Evolutionary conservation across 2,888 invertebrate genomes (phyloP), one percentile per base, ranked within the genome.

Genomic region (Meloe dianella): DNA sequence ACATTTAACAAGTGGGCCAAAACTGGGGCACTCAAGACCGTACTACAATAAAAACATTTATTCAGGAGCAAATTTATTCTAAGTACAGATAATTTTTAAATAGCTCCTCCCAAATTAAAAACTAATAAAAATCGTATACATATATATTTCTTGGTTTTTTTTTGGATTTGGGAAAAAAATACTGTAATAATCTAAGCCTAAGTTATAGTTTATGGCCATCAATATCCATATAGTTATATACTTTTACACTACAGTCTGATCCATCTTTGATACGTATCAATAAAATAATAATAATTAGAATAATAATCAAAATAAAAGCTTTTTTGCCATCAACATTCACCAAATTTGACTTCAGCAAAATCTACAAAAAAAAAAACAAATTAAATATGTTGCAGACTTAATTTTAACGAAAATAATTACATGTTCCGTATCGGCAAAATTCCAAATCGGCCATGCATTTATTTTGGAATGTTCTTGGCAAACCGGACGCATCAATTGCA

Each of bases 391-490:
- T 20, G 17, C 7, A 7, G 24, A 38, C 51, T 51, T 32, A 47
- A 54, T 60, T n/a, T n/a, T n/a, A 20, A 29, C 54, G n/a, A 22
- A 38, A n/a, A 65, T 68, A 85, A 87, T 85, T 82, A 88, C 88
- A 87, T 63, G 85, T 87, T 78, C 88, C 87, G 69, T 86, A 87
- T 70, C 85, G 85, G 79, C 88, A 88, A 47, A 87, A 88, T 0
- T 84, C 87, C 12, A 87, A 84, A 69, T 87, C 86, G 27, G 88
- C 84, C 73, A 87, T 87, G 73, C 88, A 89, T 6, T 86, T 79
- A n/a, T 87, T 88, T 51, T 86, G 85, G 71, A 88, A 89, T 0
- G 88, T 88, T 71, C 86, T 79, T 1, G 87, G 86, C 0, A 85
- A 84, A 30, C 88, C 88, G 1, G 86, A 82, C 0, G 87, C 88